These are phyloP conservation scores for Siphlonurus alternatus DNA, from an alignment of 2,888 invertebrate species.

Conservation along the genomic window DNA sequence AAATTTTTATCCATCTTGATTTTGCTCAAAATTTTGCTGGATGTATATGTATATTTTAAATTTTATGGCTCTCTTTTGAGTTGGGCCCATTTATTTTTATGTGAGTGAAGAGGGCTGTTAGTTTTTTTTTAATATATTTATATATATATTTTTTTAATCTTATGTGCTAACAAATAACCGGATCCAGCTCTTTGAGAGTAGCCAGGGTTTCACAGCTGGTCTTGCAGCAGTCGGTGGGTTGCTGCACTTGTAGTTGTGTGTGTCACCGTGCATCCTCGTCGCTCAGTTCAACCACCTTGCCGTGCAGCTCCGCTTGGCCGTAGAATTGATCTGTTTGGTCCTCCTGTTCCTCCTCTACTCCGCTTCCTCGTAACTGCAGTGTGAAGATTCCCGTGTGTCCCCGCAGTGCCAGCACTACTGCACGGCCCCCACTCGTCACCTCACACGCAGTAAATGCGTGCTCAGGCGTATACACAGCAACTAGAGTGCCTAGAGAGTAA, in stretches of 20 bases:
- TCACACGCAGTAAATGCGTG: constrained; percentile 58
- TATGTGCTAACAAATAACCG: neutral
- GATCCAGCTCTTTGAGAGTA: neutral
- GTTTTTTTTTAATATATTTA: no score
- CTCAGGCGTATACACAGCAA: constrained; percentile 64
- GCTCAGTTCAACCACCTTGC: constrained; percentile 10
- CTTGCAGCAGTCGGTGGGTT: neutral
- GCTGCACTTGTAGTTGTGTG: neutral
- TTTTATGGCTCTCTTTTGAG: no score
- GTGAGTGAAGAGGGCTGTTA: no score
- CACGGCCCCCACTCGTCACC: constrained; percentile 52
- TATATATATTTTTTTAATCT: no score
- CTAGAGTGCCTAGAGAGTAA: constrained; percentile 49
- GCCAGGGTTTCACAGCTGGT: neutral
- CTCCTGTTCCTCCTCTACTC: constrained; percentile 8
- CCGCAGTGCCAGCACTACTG: constrained; percentile 49
- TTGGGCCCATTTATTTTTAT: no score
- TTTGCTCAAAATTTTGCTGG: no score
- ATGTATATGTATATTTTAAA: no score
- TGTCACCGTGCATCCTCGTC: neutral
- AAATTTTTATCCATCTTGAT: no score
- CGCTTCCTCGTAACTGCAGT: constrained; percentile 27
- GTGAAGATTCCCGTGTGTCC: constrained; percentile 46
- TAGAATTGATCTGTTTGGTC: neutral
- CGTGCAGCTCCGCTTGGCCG: neutral